Conservation (phyloP, 2,113 vertebrate genomes). For the Prunella himalayana region DNA sequence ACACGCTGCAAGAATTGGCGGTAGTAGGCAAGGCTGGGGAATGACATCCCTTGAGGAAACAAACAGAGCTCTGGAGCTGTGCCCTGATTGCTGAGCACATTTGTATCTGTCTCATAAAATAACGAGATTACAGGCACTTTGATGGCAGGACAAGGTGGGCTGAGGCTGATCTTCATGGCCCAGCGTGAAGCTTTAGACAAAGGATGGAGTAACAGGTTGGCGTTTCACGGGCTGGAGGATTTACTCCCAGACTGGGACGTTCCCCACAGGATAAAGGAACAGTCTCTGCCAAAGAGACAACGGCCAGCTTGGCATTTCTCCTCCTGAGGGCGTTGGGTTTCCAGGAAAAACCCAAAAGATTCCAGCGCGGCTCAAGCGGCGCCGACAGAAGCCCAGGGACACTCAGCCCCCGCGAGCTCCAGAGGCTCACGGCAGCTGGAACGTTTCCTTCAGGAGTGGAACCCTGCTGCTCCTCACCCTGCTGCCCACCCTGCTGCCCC, state of each 20-base stretch:
- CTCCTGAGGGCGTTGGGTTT: not conserved
- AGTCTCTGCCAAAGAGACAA: not conserved
- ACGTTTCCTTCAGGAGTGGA: accelerated
- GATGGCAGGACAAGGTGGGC: accelerated
- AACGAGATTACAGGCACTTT: accelerated
- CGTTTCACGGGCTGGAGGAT: accelerated
- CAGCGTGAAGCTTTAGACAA: accelerated
- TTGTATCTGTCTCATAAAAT: not conserved
- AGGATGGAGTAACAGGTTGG: accelerated
- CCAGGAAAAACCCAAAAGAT: not conserved
- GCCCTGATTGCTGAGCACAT: not conserved
- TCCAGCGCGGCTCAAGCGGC: not conserved
- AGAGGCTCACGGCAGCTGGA: accelerated
- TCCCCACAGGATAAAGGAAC: not conserved
- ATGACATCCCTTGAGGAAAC: not conserved
- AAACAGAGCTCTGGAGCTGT: not conserved
- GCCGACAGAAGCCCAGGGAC: accelerated
- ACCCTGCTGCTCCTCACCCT: conserved; percentile 66
- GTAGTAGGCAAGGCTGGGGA: not conserved
- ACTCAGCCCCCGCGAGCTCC: not conserved
- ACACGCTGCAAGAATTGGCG: not conserved
- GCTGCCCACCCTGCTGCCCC: conserved; percentile 22
- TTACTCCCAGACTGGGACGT: not conserved
- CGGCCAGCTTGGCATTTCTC: accelerated
- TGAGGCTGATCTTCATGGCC: not conserved